These are phyloP conservation scores for Drosophila repleta DNA, from an alignment of 1,140 invertebrate genomes.

Conservation along the genomic window DNA sequence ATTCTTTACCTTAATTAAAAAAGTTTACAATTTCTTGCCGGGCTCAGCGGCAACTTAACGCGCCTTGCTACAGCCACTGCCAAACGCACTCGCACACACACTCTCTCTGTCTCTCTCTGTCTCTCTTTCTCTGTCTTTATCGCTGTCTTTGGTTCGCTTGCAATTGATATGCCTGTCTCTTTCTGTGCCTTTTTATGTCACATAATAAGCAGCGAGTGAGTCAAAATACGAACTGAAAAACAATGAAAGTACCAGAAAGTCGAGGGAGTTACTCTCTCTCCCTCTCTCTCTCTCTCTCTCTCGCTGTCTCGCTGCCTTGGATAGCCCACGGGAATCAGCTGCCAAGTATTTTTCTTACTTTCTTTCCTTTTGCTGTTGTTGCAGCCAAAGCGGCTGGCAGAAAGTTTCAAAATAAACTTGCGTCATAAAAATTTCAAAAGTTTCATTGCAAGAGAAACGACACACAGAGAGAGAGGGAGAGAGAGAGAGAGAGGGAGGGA, in stretches of 20 bases:
- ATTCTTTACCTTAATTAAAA: constrained; percentile 80
- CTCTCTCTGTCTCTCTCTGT: not conserved
- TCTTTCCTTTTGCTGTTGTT: constrained; percentile 20
- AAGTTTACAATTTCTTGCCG: constrained; percentile 68
- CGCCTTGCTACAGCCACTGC: constrained; percentile 6
- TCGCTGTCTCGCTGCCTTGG: constrained; percentile 12
- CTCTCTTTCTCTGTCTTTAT: constrained; percentile 1
- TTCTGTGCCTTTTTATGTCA: constrained; percentile 40
- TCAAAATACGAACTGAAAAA: constrained; percentile 66
- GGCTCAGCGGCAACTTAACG: constrained; percentile 55
- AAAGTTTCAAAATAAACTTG: constrained; percentile 81
- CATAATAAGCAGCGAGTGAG: constrained; percentile 72
- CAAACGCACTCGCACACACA: not conserved
- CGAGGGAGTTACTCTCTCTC: not conserved
- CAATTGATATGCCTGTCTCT: not conserved
- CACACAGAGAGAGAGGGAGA: constrained; percentile 12
- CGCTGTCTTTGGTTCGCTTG: not conserved
- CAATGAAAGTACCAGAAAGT: constrained; percentile 58
- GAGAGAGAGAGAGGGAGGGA: constrained; percentile 8
- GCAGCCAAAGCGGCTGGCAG: constrained; percentile 52
- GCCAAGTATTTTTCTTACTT: constrained; percentile 51
- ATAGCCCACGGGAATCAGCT: constrained; percentile 68
- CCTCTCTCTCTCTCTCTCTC: constrained; percentile 4
- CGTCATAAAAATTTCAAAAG: constrained; percentile 77
- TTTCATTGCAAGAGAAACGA: constrained; percentile 47